These are phyloP conservation scores for Malurus splendens DNA, from an alignment of 2,797 vertebrate genomes.

Conservation along the genomic window DNA sequence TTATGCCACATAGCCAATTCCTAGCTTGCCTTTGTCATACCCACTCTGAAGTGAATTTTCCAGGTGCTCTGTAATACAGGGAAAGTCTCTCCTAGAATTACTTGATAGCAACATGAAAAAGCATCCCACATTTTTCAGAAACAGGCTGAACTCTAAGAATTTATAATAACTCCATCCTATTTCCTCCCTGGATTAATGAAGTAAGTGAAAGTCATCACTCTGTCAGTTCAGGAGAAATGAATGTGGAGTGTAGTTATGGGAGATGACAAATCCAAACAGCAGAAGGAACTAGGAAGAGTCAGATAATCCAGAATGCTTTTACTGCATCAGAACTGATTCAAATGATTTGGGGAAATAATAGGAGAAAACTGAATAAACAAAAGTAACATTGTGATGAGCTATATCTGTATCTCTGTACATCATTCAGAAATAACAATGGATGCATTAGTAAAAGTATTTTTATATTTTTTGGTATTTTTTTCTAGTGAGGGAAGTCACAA, in stretches of 20 bases:
- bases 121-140: background rate
- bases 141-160: background rate
- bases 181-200: background rate
- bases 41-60: background rate
- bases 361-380: background rate
- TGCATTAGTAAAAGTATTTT: background rate
- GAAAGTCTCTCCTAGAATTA: background rate
- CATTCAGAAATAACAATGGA: background rate
- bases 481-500: background rate
- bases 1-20: background rate
- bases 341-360: background rate
- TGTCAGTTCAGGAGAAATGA: background rate
- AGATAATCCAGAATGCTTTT: background rate
- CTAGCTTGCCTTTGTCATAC: background rate
- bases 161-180: background rate
- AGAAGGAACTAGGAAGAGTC: background rate
- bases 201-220: background rate
- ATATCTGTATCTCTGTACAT: background rate
- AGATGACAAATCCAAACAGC: background rate
- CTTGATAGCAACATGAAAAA: background rate
- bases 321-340: background rate
- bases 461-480: background rate
- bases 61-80: background rate
- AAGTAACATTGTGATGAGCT: background rate
- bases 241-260: background rate